Conservation (phyloP, 2,888 invertebrate species). For the Tortrix viridana region DNA sequence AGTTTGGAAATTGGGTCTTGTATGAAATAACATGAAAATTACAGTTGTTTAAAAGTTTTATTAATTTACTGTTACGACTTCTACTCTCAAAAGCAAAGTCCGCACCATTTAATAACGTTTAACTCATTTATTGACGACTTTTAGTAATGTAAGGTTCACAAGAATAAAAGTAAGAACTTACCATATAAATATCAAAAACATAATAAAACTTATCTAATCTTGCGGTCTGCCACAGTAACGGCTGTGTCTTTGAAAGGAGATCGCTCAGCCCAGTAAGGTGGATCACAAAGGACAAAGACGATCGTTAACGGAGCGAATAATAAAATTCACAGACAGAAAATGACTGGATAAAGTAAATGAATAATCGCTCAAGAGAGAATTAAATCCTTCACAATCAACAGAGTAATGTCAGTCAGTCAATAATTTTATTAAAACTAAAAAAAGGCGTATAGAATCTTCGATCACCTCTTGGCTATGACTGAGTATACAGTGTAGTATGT, state of each 20-base stretch:
- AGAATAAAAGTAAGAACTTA: constrained; percentile 1
- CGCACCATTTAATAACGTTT: constrained; percentile 1
- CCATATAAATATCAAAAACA: constrained; percentile 21
- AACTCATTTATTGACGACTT: too few relatives aligned
- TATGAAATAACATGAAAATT: too few relatives aligned
- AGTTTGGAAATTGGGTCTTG: too few relatives aligned
- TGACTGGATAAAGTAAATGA: constrained; percentile 23
- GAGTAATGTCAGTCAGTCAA: constrained; percentile 3
- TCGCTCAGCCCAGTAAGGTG: constrained; percentile 8
- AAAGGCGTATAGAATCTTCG: constrained; percentile 6
- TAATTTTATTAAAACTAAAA: constrained; percentile 4
- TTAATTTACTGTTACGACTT: too few relatives aligned
- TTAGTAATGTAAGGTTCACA: not conserved
- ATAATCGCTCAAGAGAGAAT: constrained; percentile 20
- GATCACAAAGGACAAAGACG: constrained; percentile 20
- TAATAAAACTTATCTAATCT: constrained; percentile 5
- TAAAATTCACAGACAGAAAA: constrained; percentile 29
- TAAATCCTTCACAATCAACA: constrained; percentile 14
- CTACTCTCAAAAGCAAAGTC: too few relatives aligned
- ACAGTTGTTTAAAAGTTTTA: too few relatives aligned
- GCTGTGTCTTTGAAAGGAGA: constrained; percentile 17
- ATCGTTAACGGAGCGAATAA: constrained; percentile 34
- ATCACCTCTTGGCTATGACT: constrained; percentile 16
- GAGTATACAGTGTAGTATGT: constrained; percentile 10
- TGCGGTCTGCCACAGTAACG: constrained; percentile 2